These are phyloP conservation scores for Amblyopsis hoosieri DNA, from an alignment of 2,797 vertebrate species.

Conservation along the genomic window DNA sequence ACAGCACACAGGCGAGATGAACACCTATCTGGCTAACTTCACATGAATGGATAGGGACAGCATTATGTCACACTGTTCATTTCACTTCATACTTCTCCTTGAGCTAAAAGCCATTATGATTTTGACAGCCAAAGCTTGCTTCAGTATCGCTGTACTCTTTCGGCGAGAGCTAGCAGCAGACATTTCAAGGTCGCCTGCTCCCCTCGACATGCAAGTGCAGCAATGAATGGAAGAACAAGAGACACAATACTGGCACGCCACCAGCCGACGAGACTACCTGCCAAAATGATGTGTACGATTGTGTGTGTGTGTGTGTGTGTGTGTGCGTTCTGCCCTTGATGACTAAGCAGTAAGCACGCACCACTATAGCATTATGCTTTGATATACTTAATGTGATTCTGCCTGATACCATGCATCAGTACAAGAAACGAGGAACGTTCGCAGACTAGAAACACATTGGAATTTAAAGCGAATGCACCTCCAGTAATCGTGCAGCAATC, in stretches of 20 bases:
- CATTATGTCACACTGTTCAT: no score
- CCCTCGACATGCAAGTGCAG: constrained; percentile 32
- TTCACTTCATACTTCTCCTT: constrained; percentile 9
- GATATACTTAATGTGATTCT: constrained; percentile 24
- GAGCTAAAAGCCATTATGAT: constrained; percentile 51
- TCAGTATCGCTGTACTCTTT: constrained; percentile 34
- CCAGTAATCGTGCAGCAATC: not conserved
- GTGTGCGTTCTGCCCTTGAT: constrained; percentile 1
- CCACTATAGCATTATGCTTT: constrained; percentile 28
- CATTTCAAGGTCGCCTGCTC: constrained; percentile 61
- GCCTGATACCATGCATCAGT: not conserved
- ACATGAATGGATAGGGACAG: not conserved
- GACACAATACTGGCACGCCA: constrained; percentile 38
- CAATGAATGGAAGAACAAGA: constrained; percentile 29
- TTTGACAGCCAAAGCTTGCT: constrained; percentile 33
- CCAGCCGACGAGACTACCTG: constrained; percentile 37
- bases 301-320: constrained; percentile 29
- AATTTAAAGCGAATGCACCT: constrained; percentile 4
- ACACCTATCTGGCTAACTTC: constrained; percentile 23
- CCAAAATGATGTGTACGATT: constrained; percentile 29
- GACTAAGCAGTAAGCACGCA: constrained; percentile 20
- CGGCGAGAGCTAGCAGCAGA: constrained; percentile 35
- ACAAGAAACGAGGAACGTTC: constrained; percentile 5
- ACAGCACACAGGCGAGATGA: constrained; percentile 19
- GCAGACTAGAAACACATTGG: constrained; percentile 10